Evolutionary conservation across 2,888 invertebrate genomes (phyloP), one percentile per base, ranked within the genome.

Genomic region (Spisula subtruncata): DNA sequence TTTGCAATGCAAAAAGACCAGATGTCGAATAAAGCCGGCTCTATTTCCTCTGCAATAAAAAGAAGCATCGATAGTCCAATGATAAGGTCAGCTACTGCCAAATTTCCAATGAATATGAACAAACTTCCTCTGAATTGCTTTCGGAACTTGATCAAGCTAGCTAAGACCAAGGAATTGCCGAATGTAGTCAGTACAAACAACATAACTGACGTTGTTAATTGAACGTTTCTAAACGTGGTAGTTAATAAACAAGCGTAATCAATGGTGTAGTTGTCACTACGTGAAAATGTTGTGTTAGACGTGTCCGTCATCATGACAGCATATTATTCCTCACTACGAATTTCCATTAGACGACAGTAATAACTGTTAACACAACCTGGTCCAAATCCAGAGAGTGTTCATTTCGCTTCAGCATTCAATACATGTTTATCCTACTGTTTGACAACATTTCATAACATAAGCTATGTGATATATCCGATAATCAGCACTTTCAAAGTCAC

Each of bases 1-100:
- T 71, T 71, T 20, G 75, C 71, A 8, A 82, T n/a, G 51, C 82
- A 87, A 41, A 82, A 87, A n/a, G 29, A 29, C 81, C 81, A 66
- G 12, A 25, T 51, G 16, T 71, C 10, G 16, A 71, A 35, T 20
- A 82, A 14, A 51, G 75, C 87, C 10, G 82, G 71, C 32, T 48
- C 32, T 20, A 83, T 83, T 54, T 35, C 51, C 41, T 87, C 83
- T 4, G 71, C 16, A 6, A 87, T 35, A 5, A 75, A 54, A n/a
- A 87, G 32, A 16, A 54, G 12, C 79, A 79, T 46, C 20, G 51
- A 71, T 25, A 82, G 8, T 66, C 87, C 87, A 18, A 87, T 71
- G 8, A 83, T 25, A 12, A 87, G 75, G 54, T 87, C 87, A 1
- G 87, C 82, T 18, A 41, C 75, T n/a, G 87, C 87, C 51, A 87